Base-by-base conservation (phyloP, 2,888 invertebrate genomes). In the Stenotaenia linearis region DNA sequence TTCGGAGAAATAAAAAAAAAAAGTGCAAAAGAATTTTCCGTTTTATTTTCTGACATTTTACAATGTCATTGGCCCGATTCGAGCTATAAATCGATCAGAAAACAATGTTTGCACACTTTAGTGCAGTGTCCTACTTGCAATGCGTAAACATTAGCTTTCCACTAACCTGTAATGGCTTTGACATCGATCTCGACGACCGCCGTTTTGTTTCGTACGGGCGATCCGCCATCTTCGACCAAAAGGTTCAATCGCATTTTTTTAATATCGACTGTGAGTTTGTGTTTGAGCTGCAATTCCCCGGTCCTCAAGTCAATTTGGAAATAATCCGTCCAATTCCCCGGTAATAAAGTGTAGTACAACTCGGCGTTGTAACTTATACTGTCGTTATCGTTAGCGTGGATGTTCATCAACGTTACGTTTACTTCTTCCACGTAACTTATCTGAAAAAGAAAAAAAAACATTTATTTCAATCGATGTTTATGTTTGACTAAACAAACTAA, bases 151-250 rank as follows among this genome's bases (percentile, higher is more conserved):
- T n/a, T n/a, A n/a, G n/a, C n/a, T n/a, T n/a, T n/a, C n/a, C 21
- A 35, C 74, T 76, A 80, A 82, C 82, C 82, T 25, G 82, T 81
- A 18, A 82, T 75, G 30, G 77, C 45, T 37, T 81, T 82, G 6
- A 82, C 50, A 0, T n/a, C 35, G 0, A 82, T 78, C 5, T 76
- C 45, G 0, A 82, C 79, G 1, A 79, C 77, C 0, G 81, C 80
- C 12, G 80, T 78, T 15, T 79, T 81, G 79, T 81, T 82, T 69
- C 82, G 21, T 28, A 81, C 81, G 0, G 82, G 82, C 0, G 82
- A 82, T 4, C 82, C 82, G 10, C 82, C 82, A 79, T 82, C 82
- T 78, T 82, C 82, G 6, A 81, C 82, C 37, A 80, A 81, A 23
- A 82, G 76, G 12, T 81, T 81, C 37, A 82, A 81, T 25, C 23